Evolutionary conservation across 2,888 invertebrate species (phyloP), one percentile per base, ranked within the genome.

Genomic region (Polietes domitor): DNA sequence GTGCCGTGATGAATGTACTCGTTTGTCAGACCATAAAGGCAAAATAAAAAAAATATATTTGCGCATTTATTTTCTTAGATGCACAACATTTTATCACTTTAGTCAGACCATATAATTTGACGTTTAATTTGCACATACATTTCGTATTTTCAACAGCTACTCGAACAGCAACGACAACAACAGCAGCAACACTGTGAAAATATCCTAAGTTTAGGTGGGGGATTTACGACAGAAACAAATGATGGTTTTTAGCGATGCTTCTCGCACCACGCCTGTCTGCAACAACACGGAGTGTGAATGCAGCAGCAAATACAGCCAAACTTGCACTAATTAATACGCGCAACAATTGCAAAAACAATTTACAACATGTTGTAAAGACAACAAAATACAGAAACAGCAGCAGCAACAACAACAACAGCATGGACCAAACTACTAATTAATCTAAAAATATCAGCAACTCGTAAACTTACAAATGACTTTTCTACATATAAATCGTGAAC

Each of bases 71-170:
- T 84, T 79, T 81, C 81, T 76, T 80, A 81, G 81, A 81, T 81
- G 81, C 78, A 19, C 84, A 68, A 88, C 89, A 90, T 89, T 91
- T 90, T 89, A 89, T 90, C 91, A 90, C 89, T 89, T 89, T 88
- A 89, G 87, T 88, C 91, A 91, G 91, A 91, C 90, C 91, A 90
- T 90, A 89, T 91, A 91, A 91, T 91, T 91, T 90, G 89, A 91
- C 90, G 91, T 89, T 87, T 90, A 91, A 91, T 91, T 85, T 86
- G 82, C 77, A 82, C 81, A 85, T 80, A 76, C 77, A 77, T 79
- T 78, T 73, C 68, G 32, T 2, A 24, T 28, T 55, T 50, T 50
- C 32, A 61, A 47, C 58, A 78, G 32, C 43, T 43, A 12, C 21
- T 41, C 47, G 26, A 55, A 53, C 17, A 24, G 47, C n/a, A 47